Evolutionary conservation across 2,888 invertebrate genomes (phyloP), one percentile per base, ranked within the genome.

Genomic region (Diarsia rubi): DNA sequence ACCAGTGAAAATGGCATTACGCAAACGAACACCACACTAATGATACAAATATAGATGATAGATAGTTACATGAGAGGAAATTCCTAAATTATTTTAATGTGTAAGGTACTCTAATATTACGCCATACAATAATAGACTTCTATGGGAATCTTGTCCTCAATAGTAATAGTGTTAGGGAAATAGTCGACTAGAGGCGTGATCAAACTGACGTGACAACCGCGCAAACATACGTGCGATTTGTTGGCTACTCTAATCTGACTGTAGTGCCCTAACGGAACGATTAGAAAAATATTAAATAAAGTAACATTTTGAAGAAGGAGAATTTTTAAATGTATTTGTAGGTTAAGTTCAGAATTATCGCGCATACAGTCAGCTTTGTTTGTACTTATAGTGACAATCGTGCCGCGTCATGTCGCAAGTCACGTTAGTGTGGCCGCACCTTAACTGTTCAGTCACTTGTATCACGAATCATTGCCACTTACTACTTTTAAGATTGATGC

Each of bases 21-120:
- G 91, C 94, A 91, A 96, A 95, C 91, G 97, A 97, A 97, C 97
- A 97, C 97, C 96, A 97, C 92, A 92, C 89, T 94, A 94, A 93
- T 92, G 86, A 93, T 93, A 95, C 92, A 94, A 94, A 91, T 92
- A 92, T 94, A 94, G 92, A 88, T 90, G 89, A 91, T 94, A 95
- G 90, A 90, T 93, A 93, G 91, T 80, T 88, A 92, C 89, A 89
- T 90, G 90, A 90, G 89, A 91, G 88, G 91, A 90, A 93, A 94
- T 92, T 95, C 93, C 93, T 94, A 94, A 91, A 93, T 92, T 93
- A 94, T 93, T 93, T 93, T 91, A 87, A 88, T 86, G 75, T 76
- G 8, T 87, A 88, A 88, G 87, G 68, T 85, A 82, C 54, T 80
- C 85, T 86, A 89, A 86, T 88, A 88, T 89, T 88, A 93, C 86